Evolutionary conservation across 2,797 vertebrate species (phyloP).

Genomic region (Cottoperca gobio): DNA sequence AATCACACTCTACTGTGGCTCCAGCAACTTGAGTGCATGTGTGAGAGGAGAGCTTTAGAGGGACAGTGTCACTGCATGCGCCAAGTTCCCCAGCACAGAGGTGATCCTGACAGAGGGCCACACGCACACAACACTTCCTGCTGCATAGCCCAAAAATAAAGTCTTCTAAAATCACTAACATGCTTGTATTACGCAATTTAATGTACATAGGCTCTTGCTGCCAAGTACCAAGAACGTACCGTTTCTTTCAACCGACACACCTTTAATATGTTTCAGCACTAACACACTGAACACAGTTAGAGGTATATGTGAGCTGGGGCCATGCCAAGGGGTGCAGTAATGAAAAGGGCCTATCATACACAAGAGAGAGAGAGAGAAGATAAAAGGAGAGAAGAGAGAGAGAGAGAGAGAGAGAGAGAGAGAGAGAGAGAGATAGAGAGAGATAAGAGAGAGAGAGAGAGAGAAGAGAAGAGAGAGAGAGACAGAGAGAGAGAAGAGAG

Average conservation of each 20-base stretch:
- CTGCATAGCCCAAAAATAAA: not conserved
- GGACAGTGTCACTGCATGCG: constrained; percentile 32
- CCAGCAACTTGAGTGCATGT: constrained; percentile 37
- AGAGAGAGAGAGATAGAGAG: no score
- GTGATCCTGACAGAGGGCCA: constrained; percentile 57
- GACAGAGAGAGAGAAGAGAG: no score
- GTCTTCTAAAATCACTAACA: constrained; percentile 48
- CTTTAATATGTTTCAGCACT: constrained; percentile 52
- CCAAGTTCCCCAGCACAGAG: constrained; percentile 45
- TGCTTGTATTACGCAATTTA: constrained; percentile 48
- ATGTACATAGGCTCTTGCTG: constrained; percentile 35
- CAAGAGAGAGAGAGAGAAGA: no score
- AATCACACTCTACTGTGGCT: constrained; percentile 35
- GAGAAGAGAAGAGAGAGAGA: no score
- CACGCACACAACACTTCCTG: not conserved
- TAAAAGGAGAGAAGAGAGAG: no score
- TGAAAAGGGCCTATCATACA: constrained; percentile 72
- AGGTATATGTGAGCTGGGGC: constrained; percentile 48
- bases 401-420: no score
- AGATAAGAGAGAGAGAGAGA: no score
- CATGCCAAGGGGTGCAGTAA: constrained; percentile 39
- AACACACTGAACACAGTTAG: constrained; percentile 42
- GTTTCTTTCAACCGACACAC: constrained; percentile 41
- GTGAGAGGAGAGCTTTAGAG: constrained; percentile 45
- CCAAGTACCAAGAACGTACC: constrained; percentile 32